Evolutionary conservation across 2,888 invertebrate genomes (phyloP).

Genomic region (Scelioninae gen. 2): DNA sequence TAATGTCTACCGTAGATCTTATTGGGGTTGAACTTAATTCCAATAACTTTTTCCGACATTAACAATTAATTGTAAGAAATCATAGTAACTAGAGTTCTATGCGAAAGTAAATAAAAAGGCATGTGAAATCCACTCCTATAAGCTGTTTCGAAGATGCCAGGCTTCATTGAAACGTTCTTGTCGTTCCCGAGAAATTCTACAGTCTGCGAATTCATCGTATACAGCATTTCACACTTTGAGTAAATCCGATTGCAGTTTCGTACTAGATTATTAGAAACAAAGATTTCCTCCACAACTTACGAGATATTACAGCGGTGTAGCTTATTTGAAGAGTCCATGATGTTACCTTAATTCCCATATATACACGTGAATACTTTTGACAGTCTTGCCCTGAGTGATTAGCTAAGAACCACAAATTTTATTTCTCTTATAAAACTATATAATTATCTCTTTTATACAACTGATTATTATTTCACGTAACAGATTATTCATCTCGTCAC

Average conservation of each 20-base stretch:
- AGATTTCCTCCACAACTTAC: constrained; percentile 25
- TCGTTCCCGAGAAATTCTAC: constrained; percentile 64
- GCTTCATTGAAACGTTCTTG: constrained; percentile 63
- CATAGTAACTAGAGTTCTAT: not conserved
- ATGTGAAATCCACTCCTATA: constrained; percentile 44
- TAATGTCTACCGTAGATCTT: too few relatives aligned
- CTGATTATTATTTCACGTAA: too few relatives aligned
- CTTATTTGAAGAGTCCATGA: too few relatives aligned
- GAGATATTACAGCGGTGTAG: not conserved
- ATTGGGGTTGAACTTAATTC: not conserved
- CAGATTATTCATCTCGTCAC: too few relatives aligned
- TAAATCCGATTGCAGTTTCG: constrained; percentile 68
- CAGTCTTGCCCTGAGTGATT: too few relatives aligned
- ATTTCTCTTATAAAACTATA: too few relatives aligned
- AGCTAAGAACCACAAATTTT: too few relatives aligned
- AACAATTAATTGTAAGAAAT: not conserved
- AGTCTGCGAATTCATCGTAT: constrained; percentile 62
- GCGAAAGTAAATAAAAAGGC: constrained; percentile 14
- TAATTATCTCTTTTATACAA: too few relatives aligned
- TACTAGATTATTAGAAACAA: constrained; percentile 38
- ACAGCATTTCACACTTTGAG: constrained; percentile 69
- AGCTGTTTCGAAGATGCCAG: constrained; percentile 52
- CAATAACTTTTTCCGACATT: not conserved
- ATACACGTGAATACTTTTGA: too few relatives aligned
- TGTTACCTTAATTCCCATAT: too few relatives aligned